Evolutionary conservation across 1,140 invertebrate species (phyloP).

Genomic region (Triops longicaudatus): DNA sequence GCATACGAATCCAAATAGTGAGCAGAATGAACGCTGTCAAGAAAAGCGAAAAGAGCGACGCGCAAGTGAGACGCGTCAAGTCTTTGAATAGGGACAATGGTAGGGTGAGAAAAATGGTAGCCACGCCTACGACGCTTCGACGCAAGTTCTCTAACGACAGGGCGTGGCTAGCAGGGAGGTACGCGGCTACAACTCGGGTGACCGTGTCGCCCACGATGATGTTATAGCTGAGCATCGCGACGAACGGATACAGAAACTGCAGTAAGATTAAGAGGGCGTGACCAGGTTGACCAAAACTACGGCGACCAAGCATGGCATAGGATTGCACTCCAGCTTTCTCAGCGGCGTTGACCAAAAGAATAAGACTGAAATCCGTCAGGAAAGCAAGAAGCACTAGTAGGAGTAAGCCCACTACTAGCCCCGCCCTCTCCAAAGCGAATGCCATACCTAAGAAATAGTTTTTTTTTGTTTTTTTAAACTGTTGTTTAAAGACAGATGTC

Average conservation of each 20-base stretch:
- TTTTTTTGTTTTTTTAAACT: too few relatives aligned
- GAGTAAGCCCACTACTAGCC: conserved; percentile 64
- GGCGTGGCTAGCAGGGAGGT: background rate
- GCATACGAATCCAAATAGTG: conserved; percentile 57
- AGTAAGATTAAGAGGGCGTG: conserved; percentile 67
- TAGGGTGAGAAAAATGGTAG: conserved; percentile 64
- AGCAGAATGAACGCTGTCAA: conserved; percentile 66
- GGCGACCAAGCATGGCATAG: conserved; percentile 75
- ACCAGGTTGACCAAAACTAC: conserved; percentile 68
- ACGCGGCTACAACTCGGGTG: conserved; percentile 62
- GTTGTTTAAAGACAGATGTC: too few relatives aligned
- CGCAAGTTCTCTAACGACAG: background rate
- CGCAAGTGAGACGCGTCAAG: conserved; percentile 66
- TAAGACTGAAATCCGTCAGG: conserved; percentile 75
- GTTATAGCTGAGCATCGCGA: conserved; percentile 89
- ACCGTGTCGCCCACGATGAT: conserved; percentile 82
- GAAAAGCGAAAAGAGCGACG: conserved; percentile 65
- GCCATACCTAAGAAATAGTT: conserved; percentile 57
- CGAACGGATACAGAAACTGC: conserved; percentile 79
- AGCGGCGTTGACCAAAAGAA: conserved; percentile 70
- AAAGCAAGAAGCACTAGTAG: conserved; percentile 64
- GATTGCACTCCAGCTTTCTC: conserved; percentile 70
- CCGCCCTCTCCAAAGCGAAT: conserved; percentile 69
- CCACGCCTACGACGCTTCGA: conserved; percentile 55
- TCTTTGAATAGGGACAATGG: conserved; percentile 75